These are phyloP conservation scores for Helicoverpa assulta DNA, from an alignment of 2,888 invertebrate species.

Conservation along the genomic window DNA sequence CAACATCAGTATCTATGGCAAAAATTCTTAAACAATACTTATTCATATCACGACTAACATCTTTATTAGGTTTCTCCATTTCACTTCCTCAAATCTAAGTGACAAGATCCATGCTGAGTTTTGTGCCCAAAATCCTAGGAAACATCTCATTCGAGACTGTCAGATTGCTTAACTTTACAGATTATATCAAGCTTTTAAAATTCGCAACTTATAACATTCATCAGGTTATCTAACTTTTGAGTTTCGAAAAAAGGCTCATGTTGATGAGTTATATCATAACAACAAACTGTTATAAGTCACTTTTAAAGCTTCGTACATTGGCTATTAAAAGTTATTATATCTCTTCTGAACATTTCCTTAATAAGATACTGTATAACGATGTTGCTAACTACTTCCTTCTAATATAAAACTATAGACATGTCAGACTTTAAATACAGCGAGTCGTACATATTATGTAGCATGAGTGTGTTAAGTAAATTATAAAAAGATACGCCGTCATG, in stretches of 20 bases:
- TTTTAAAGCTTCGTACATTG: neutral
- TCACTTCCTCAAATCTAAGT: too few species aligned
- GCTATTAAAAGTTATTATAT: constrained; percentile 24
- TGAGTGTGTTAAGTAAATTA: too few species aligned
- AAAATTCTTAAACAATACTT: too few species aligned
- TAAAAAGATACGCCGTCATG: too few species aligned
- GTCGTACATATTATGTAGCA: too few species aligned
- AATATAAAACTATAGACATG: constrained; percentile 4
- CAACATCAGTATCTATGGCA: neutral
- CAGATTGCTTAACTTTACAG: neutral
- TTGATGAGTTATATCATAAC: neutral
- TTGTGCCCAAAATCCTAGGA: too few species aligned
- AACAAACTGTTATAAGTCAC: neutral
- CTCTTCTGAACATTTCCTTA: constrained; percentile 20
- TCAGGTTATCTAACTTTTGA: neutral
- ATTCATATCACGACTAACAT: too few species aligned
- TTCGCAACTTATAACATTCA: neutral
- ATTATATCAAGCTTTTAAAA: neutral
- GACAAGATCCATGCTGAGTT: too few species aligned
- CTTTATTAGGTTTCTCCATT: too few species aligned
- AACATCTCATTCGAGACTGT: too few species aligned
- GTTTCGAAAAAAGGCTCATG: neutral
- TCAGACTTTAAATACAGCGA: too few species aligned
- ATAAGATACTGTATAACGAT: constrained; percentile 1
- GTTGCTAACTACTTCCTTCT: constrained; percentile 26